phyloP scores from a whole-genome alignment of 2,113 vertebrate species.

The Epinephelus moara region DNA sequence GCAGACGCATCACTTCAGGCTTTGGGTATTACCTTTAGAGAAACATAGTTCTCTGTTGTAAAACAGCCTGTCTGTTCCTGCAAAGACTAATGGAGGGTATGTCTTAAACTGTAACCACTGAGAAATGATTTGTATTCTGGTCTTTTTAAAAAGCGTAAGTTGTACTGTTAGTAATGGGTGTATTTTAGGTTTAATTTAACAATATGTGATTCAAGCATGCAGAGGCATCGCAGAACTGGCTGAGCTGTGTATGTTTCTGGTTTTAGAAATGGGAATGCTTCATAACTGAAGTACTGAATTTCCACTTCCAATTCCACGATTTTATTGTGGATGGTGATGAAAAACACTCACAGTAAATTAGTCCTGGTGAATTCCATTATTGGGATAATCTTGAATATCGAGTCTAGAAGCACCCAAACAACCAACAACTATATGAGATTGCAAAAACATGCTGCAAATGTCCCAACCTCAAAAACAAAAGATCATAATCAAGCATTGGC shows the following conservation, averaged over 20 bases:
- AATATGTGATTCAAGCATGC: background rate
- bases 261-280: background rate
- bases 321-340: no score
- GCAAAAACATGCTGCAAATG: no score
- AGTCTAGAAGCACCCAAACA: no score
- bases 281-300: background rate
- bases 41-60: conserved; percentile 3
- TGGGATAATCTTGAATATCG: no score
- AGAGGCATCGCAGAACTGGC: background rate
- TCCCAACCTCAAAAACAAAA: no score
- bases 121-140: background rate
- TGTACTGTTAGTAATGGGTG: background rate
- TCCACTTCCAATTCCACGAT: no score
- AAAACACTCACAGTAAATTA: no score
- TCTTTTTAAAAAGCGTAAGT: background rate
- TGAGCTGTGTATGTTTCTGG: background rate
- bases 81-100: background rate
- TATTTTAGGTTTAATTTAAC: background rate
- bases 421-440: no score
- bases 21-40: conserved; percentile 26
- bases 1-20: conserved; percentile 22
- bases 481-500: no score
- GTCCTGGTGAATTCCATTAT: no score
- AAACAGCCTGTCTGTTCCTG: background rate
- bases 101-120: background rate